phyloP scores from a whole-genome alignment of 2,888 invertebrate species.

The Physocephala rufipes region DNA sequence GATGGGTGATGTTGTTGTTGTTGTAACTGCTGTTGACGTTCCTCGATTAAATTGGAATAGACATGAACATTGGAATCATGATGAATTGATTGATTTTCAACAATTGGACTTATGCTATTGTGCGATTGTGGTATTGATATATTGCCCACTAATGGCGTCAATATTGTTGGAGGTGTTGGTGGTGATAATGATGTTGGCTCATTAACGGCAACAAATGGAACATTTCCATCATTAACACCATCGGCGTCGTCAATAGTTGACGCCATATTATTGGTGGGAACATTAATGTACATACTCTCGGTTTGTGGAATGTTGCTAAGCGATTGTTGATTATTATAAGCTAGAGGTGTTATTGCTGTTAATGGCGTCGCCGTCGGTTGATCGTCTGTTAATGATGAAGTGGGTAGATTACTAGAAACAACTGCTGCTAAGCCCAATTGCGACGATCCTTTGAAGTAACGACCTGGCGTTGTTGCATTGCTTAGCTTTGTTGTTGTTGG shows the following conservation, averaged over 20 bases:
- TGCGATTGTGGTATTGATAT: constrained; percentile 39
- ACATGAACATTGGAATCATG: constrained; percentile 60
- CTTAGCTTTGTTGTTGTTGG: neutral
- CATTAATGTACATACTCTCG: constrained; percentile 66
- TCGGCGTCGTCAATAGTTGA: constrained; percentile 30
- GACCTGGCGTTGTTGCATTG: constrained; percentile 35
- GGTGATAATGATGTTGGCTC: constrained; percentile 22
- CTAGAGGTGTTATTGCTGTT: constrained; percentile 21
- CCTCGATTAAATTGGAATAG: constrained; percentile 65
- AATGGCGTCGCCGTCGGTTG: constrained; percentile 31
- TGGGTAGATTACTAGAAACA: constrained; percentile 45
- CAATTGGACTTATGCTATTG: constrained; percentile 34
- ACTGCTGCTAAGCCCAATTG: constrained; percentile 53
- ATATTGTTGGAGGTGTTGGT: constrained; percentile 14
- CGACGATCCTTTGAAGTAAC: constrained; percentile 47
- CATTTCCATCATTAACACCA: too few species aligned
- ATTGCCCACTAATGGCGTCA: neutral
- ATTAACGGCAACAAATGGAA: constrained; percentile 6
- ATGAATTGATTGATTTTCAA: constrained; percentile 36
- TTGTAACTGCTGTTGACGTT: constrained; percentile 50
- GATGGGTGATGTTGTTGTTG: constrained; percentile 27
- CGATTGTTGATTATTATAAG: constrained; percentile 18
- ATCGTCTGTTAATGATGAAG: neutral
- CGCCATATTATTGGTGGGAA: constrained; percentile 51
- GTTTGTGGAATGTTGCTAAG: constrained; percentile 59